Conservation (phyloP, 2,113 vertebrate genomes). For the Alectura lathami region DNA sequence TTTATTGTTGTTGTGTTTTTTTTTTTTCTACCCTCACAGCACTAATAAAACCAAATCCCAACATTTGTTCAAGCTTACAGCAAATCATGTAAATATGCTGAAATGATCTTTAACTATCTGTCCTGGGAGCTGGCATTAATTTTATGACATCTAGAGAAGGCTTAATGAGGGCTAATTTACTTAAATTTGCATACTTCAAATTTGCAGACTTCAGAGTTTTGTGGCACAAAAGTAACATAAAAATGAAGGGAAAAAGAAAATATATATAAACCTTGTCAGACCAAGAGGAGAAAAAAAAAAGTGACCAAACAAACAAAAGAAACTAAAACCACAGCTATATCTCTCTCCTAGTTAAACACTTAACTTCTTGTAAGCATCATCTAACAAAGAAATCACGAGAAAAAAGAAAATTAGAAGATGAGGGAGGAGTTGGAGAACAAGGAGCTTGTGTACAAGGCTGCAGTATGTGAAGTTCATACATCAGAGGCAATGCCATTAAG, state of each 20-base stretch:
- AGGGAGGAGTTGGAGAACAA: neutral
- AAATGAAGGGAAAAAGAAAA: neutral
- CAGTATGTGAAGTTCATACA: neutral
- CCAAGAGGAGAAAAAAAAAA: neutral
- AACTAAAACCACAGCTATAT: neutral
- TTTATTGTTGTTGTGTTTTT: too few species aligned
- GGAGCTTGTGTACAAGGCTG: neutral
- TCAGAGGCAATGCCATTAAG: neutral
- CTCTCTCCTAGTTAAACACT: neutral
- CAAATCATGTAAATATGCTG: neutral
- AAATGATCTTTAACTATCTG: neutral
- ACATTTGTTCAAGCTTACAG: neutral
- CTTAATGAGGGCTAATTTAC: neutral
- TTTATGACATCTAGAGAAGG: neutral
- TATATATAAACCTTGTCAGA: neutral
- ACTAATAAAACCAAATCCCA: neutral
- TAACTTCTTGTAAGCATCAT: neutral
- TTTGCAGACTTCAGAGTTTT: neutral
- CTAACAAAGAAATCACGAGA: neutral
- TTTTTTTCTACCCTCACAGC: too few species aligned
- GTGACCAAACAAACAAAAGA: neutral
- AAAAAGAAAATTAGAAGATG: neutral
- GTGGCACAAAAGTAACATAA: neutral
- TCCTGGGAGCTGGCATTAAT: neutral
- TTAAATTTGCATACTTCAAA: neutral